phyloP scores from a whole-genome alignment of 2,888 invertebrate species.

The Tetragnatha montana region DNA sequence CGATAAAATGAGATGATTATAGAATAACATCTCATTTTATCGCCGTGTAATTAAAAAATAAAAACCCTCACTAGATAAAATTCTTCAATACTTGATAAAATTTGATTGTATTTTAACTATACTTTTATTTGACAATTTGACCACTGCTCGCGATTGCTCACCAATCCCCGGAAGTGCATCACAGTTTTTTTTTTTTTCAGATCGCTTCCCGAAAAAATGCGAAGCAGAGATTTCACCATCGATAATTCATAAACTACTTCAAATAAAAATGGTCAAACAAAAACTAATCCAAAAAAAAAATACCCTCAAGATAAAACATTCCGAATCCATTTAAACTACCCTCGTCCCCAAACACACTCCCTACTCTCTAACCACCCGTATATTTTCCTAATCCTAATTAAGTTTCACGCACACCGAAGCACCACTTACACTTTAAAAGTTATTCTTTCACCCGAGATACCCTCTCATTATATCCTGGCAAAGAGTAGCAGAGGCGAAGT shows the following conservation, averaged over 20 bases:
- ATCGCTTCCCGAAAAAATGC: not conserved
- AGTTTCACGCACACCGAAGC: not conserved
- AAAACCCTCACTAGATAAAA: not conserved
- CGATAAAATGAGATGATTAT: too few relatives aligned
- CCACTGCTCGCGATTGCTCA: too few relatives aligned
- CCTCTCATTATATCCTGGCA: slow-evolving; percentile 30
- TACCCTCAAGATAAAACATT: not conserved
- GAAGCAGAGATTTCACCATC: not conserved
- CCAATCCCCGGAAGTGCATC: too few relatives aligned
- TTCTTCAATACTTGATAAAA: not conserved
- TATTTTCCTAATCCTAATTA: slow-evolving; percentile 7
- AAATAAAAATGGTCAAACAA: not conserved
- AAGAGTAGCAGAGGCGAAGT: slow-evolving; percentile 6
- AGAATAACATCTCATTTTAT: not conserved
- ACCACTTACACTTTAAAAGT: not conserved
- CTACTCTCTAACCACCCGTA: not conserved
- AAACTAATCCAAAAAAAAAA: not conserved
- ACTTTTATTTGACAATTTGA: too few relatives aligned
- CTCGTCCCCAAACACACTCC: not conserved
- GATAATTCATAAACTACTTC: not conserved
- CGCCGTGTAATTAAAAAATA: not conserved
- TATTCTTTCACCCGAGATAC: slow-evolving; percentile 14
- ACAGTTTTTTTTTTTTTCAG: not conserved
- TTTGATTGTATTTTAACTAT: not conserved
- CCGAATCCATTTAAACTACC: not conserved